These are phyloP conservation scores for Hesperia comma DNA, from an alignment of 2,888 invertebrate genomes.

Conservation along the genomic window DNA sequence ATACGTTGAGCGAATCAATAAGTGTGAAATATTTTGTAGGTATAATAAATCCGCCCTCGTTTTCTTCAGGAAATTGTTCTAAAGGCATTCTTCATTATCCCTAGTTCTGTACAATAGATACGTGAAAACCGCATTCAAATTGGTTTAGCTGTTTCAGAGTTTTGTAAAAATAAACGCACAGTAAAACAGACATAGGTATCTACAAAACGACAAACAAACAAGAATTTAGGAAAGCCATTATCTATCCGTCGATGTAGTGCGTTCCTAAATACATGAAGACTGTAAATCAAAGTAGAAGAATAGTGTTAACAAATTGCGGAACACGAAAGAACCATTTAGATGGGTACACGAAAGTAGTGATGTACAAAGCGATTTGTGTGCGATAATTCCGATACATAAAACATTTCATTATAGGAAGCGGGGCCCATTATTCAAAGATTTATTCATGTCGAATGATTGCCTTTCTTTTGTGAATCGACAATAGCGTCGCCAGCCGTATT, in stretches of 20 bases:
- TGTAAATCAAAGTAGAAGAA: slow-evolving; percentile 44
- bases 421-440: slow-evolving; percentile 81
- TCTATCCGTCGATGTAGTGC: too few relatives aligned
- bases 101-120: too few relatives aligned
- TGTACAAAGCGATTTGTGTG: slow-evolving; percentile 68
- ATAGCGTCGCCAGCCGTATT: slow-evolving; percentile 73
- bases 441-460: slow-evolving; percentile 84
- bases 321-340: slow-evolving; percentile 44
- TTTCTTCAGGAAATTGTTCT: too few relatives aligned
- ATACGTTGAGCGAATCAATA: slow-evolving; percentile 31
- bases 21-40: slow-evolving; percentile 38
- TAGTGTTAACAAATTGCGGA: slow-evolving; percentile 46
- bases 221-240: too few relatives aligned
- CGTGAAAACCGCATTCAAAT: too few relatives aligned
- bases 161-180: too few relatives aligned
- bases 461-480: slow-evolving; percentile 82
- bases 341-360: slow-evolving; percentile 41
- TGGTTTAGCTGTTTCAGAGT: too few relatives aligned
- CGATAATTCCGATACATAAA: slow-evolving; percentile 79
- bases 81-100: too few relatives aligned
- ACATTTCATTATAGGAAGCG: slow-evolving; percentile 79
- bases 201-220: too few relatives aligned
- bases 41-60: neutral
- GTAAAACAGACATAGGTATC: too few relatives aligned
- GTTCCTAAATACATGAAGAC: too few relatives aligned